These are phyloP conservation scores for Drosophila koepferae DNA, from an alignment of 2,888 invertebrate genomes.

Conservation along the genomic window DNA sequence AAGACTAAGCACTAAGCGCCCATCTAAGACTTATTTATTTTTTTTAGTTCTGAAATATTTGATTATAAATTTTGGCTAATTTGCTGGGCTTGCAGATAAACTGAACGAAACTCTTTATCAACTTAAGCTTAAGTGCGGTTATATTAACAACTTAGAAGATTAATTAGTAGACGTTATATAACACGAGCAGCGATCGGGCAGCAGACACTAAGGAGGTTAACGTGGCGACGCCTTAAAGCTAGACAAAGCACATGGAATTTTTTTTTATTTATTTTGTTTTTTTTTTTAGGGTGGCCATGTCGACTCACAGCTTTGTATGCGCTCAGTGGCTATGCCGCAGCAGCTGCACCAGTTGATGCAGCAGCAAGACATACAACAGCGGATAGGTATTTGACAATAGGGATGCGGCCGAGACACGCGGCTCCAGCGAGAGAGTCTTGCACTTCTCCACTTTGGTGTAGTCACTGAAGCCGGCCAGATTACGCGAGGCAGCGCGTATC, in stretches of 20 bases:
- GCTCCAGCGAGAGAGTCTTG: slow-evolving; percentile 82
- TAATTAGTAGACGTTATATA: slow-evolving; percentile 38
- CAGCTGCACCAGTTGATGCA: slow-evolving; percentile 18
- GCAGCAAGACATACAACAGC: slow-evolving; percentile 20
- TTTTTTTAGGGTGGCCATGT: background rate
- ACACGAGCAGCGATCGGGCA: slow-evolving; percentile 37
- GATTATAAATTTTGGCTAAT: slow-evolving; percentile 32
- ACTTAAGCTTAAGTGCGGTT: slow-evolving; percentile 32
- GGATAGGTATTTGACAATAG: slow-evolving; percentile 32
- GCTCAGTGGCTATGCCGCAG: slow-evolving; percentile 45
- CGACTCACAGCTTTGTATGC: slow-evolving; percentile 9
- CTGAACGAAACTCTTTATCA: slow-evolving; percentile 14
- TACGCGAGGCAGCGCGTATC: slow-evolving; percentile 86
- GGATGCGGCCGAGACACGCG: slow-evolving; percentile 60
- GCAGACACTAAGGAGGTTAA: slow-evolving; percentile 51
- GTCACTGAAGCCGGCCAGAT: slow-evolving; percentile 86
- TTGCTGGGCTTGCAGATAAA: slow-evolving; percentile 18
- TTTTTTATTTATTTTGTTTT: background rate
- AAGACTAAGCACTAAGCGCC: slow-evolving; percentile 27
- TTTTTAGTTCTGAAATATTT: slow-evolving; percentile 19
- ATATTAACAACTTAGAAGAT: slow-evolving; percentile 50
- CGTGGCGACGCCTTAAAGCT: slow-evolving; percentile 65
- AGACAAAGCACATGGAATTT: slow-evolving; percentile 63
- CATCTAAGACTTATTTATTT: slow-evolving; percentile 22
- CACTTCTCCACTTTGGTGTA: slow-evolving; percentile 83